phyloP scores from a whole-genome alignment of 2,888 invertebrate species.

The Tinea semifulvella region DNA sequence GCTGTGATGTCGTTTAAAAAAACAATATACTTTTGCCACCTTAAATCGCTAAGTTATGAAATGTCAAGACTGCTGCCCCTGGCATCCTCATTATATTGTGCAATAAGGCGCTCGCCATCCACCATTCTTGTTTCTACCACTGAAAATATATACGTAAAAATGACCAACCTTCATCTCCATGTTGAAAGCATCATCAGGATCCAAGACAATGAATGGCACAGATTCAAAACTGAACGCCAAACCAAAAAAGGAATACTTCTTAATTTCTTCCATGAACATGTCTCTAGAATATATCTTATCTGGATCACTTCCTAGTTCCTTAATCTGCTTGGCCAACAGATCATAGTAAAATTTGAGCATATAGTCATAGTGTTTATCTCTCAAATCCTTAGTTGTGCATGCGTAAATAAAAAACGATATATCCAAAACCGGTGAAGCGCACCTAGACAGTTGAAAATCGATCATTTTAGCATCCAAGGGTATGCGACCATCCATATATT shows the following conservation, averaged over 20 bases:
- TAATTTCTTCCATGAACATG: slow-evolving; percentile 60
- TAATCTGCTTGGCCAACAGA: slow-evolving; percentile 59
- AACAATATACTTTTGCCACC: too few species aligned
- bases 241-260: slow-evolving; percentile 65
- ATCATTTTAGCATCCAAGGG: slow-evolving; percentile 66
- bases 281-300: slow-evolving; percentile 57
- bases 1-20: too few species aligned
- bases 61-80: too few species aligned
- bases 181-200: slow-evolving; percentile 64
- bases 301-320: slow-evolving; percentile 69
- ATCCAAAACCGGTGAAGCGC: slow-evolving; percentile 66
- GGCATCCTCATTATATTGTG: too few species aligned
- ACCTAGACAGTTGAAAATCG: slow-evolving; percentile 74
- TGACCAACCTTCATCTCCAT: slow-evolving; percentile 62
- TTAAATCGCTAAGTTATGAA: too few species aligned
- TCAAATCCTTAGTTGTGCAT: slow-evolving; percentile 68
- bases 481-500: slow-evolving; percentile 27
- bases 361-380: slow-evolving; percentile 65
- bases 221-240: slow-evolving; percentile 69
- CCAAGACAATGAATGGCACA: slow-evolving; percentile 62
- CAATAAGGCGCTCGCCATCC: too few species aligned
- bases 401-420: slow-evolving; percentile 61
- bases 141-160: background rate
- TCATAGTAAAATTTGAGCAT: slow-evolving; percentile 69
- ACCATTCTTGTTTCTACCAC: too few species aligned